Evolutionary conservation across 2,797 vertebrate genomes (phyloP).

Genomic region (Cirrhinus mrigala): DNA sequence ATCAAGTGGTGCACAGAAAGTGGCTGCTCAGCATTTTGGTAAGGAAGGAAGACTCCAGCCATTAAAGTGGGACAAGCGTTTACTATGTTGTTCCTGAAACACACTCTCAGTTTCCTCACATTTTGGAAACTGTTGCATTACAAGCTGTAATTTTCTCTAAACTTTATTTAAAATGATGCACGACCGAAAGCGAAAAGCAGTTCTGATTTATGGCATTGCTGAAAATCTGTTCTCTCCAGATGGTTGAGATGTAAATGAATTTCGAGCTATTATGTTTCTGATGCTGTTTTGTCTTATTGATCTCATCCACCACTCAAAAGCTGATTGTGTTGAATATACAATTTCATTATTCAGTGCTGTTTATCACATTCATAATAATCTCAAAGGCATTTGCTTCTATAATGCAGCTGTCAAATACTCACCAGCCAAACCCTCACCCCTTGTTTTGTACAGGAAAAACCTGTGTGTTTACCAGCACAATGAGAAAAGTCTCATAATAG

Average conservation of each 20-base stretch:
- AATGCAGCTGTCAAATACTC: background rate
- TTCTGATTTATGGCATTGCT: background rate
- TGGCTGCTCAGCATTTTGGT: constrained; percentile 37
- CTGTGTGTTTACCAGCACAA: background rate
- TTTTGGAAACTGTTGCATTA: background rate
- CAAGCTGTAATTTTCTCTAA: background rate
- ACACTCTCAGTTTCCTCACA: background rate
- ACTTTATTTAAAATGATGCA: background rate
- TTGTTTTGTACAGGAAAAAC: background rate
- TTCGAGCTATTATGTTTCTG: constrained; percentile 8
- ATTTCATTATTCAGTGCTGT: background rate
- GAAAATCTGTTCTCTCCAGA: background rate
- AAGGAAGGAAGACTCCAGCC: constrained; percentile 25
- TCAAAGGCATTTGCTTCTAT: background rate
- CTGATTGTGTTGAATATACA: background rate
- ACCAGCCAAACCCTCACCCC: background rate
- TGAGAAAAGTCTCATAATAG: background rate
- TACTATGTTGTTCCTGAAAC: background rate
- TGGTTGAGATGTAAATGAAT: constrained; percentile 2
- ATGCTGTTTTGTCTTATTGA: background rate
- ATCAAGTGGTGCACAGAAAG: constrained; percentile 38
- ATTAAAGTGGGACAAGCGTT: background rate
- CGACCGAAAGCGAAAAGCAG: background rate
- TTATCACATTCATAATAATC: background rate
- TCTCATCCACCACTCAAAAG: constrained; percentile 16